phyloP scores from a whole-genome alignment of 2,888 invertebrate species.

The Drosophila neonasuta region DNA sequence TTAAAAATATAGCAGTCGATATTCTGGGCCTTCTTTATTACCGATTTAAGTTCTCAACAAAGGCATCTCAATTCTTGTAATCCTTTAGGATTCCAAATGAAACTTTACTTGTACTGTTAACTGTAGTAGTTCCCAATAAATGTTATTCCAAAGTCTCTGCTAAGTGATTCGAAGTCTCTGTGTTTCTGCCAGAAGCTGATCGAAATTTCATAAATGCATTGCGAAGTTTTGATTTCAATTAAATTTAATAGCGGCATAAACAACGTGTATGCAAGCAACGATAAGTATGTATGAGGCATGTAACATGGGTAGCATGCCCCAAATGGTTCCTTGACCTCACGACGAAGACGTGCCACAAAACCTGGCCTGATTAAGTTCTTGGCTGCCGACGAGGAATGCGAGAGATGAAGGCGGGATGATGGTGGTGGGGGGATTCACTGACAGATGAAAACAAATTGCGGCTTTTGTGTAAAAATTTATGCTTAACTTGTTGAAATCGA shows the following conservation, averaged over 20 bases:
- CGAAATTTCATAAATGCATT: conserved; percentile 42
- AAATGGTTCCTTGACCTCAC: conserved; percentile 70
- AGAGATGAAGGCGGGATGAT: too few species aligned
- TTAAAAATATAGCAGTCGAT: too few species aligned
- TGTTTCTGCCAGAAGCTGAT: background rate
- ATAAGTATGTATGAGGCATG: background rate
- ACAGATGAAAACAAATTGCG: conserved; percentile 78
- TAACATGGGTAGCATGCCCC: conserved; percentile 26
- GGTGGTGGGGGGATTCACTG: conserved; percentile 20
- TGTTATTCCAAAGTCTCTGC: too few species aligned
- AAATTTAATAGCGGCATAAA: conserved; percentile 75
- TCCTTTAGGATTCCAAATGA: too few species aligned
- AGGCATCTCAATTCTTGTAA: too few species aligned
- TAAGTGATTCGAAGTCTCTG: background rate
- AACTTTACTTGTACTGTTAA: too few species aligned
- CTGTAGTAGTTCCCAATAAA: too few species aligned
- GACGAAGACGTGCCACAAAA: conserved; percentile 21
- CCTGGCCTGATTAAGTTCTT: conserved; percentile 74
- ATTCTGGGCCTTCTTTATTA: too few species aligned
- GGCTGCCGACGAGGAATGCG: conserved; percentile 20
- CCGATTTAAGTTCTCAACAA: too few species aligned
- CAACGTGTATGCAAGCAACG: conserved; percentile 48
- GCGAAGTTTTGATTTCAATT: conserved; percentile 74
- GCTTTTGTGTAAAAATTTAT: conserved; percentile 77
- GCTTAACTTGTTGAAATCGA: conserved; percentile 77